These are phyloP conservation scores for Potorous gilbertii DNA, from an alignment of 2,797 vertebrate genomes.

Conservation along the genomic window DNA sequence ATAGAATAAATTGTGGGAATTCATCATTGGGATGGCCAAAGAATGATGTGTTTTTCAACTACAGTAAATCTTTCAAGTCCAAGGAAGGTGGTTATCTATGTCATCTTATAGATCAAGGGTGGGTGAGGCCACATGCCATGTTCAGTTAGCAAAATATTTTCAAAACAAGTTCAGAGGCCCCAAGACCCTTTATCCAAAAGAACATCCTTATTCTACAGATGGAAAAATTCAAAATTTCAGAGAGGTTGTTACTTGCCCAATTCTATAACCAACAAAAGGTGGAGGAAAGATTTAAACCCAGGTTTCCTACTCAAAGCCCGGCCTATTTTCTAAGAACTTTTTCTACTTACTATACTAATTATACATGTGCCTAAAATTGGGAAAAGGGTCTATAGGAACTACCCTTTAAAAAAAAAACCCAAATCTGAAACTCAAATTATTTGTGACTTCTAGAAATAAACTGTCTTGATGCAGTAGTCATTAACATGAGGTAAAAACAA, in stretches of 20 bases:
- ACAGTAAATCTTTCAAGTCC: not conserved
- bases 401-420: constrained; percentile 22
- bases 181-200: not conserved
- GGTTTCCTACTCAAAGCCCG: not conserved
- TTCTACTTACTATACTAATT: not conserved
- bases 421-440: not conserved
- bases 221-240: not conserved
- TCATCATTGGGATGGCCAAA: not conserved
- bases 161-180: not conserved
- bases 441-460: constrained; percentile 15
- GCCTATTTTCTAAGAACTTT: not conserved
- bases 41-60: not conserved
- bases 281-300: too few species aligned
- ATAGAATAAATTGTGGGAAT: not conserved
- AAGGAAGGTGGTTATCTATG: not conserved
- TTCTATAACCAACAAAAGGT: not conserved
- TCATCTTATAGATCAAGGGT: not conserved
- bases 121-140: too few species aligned
- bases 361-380: not conserved
- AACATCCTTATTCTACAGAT: not conserved
- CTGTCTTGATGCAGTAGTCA: constrained; percentile 37
- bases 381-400: not conserved
- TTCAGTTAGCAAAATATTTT: not conserved
- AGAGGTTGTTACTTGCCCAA: not conserved
- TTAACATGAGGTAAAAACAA: constrained; percentile 50